phyloP scores from a whole-genome alignment of 2,888 invertebrate genomes.

The Chaetoderma sp. region DNA sequence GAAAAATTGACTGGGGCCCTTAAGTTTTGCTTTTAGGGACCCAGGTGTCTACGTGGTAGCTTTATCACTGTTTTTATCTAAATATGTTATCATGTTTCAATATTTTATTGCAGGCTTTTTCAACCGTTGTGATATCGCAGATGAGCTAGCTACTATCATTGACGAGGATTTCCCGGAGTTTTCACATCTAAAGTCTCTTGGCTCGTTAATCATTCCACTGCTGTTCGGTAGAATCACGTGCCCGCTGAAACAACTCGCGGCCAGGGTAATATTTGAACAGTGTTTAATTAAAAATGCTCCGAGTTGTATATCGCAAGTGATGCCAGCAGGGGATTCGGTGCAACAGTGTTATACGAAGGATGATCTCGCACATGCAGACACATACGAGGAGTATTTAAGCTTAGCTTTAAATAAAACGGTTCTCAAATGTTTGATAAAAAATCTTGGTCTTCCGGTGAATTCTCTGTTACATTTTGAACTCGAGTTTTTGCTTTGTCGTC shows the following conservation, averaged over 20 bases:
- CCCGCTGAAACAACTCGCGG: slow-evolving; percentile 50
- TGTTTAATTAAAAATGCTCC: slow-evolving; percentile 46
- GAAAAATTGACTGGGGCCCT: too few species aligned
- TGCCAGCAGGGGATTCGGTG: slow-evolving; percentile 41
- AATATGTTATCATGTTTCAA: too few species aligned
- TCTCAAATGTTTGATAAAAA: slow-evolving; percentile 41
- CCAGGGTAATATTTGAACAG: slow-evolving; percentile 50
- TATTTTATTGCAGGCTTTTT: slow-evolving; percentile 47
- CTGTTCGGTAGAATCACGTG: slow-evolving; percentile 56
- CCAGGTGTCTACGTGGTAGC: too few species aligned
- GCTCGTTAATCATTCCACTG: slow-evolving; percentile 42
- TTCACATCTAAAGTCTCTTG: slow-evolving; percentile 42
- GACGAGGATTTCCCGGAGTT: slow-evolving; percentile 49
- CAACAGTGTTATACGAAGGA: slow-evolving; percentile 42
- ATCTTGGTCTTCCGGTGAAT: slow-evolving; percentile 44
- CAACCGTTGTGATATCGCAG: slow-evolving; percentile 45
- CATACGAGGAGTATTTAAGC: slow-evolving; percentile 53
- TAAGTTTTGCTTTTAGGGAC: too few species aligned
- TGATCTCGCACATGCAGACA: slow-evolving; percentile 38
- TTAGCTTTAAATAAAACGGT: slow-evolving; percentile 49
- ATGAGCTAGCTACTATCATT: slow-evolving; percentile 49
- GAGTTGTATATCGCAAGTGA: slow-evolving; percentile 40
- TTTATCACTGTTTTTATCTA: too few species aligned
- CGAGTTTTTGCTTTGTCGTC: slow-evolving; percentile 50
- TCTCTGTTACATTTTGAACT: slow-evolving; percentile 52